Base-by-base conservation (phyloP, 92 coral and sea anemone species). In the Palythoa grandis region DNA sequence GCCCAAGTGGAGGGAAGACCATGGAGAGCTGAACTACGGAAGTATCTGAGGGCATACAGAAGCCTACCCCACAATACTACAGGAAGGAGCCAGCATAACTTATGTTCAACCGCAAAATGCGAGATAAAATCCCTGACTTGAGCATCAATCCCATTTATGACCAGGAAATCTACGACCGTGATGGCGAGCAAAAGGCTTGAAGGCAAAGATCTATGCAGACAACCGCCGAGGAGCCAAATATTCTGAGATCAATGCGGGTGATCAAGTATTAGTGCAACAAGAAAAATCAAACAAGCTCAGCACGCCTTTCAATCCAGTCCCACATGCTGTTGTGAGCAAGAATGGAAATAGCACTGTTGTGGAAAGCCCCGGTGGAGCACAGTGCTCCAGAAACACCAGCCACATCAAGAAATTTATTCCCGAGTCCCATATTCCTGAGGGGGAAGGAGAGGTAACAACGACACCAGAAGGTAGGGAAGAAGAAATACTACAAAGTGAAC, bases 41-140 rank as follows among this genome's bases (percentile, higher is more conserved):
- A 17, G 4, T 12, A 57, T 13, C 63, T 57, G n/a, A 6, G 16
- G 63, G 63, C 61, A 4, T 57, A 57, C 19, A 8, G 63, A 57
- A 57, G 63, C 63, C n/a, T 57, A 57, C 70, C 38, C 79, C 35
- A 2, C 92, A 88, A 6, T 86, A 78, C 91, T 7, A 92, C 94
- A 0, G 92, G 92, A 11, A 82, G 68, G 61, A 88, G 50, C 90
- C 86, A 0, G 88, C 91, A 20, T 91, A 91, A 65, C 63, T 91
- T 1, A 38, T 88, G 73, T 91, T 87, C 72, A 84, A 71, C 78
- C 78, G 90, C 57, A 84, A 91, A 78, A 74, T 91, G 68, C 56
- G 83, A 57, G 88, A 83, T 11, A 88, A 87, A 72, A 87, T 91
- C 35, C 86, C 91, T 19, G 79, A 83, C 76, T 37, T 87, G 37